Base-by-base conservation (phyloP, 2,888 invertebrate species). In the Apamea sordens region DNA sequence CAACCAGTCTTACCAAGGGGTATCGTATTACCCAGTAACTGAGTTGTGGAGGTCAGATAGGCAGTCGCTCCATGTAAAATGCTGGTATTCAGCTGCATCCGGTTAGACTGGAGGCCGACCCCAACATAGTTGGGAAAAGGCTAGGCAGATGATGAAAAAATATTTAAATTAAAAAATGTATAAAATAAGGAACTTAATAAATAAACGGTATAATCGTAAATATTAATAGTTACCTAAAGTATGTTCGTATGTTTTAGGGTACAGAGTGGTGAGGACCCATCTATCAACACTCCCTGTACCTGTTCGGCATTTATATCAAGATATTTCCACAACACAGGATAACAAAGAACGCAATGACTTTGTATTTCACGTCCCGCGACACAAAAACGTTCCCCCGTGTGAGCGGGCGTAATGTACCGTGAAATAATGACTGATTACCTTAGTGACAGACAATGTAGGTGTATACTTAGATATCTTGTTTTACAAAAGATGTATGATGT, bases 351-450 rank as follows among this genome's bases (percentile, higher is more conserved):
- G 47, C 84, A 76, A 84, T 88, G 88, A 88, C 88, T 80, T 59
- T 79, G 74, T 80, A 56, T 82, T 85, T 85, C 28, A 21, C 13
- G 28, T 79, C 80, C 8, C 64, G 24, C 32, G 50, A 68, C 77
- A 85, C 86, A 86, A 86, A 84, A 85, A 83, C 85, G 50, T 82
- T 81, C 88, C 79, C 84, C 83, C 59, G 82, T 80, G 88, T 87
- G 88, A 88, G 73, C 80, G 86, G 28, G 91, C 78, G 89, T 91
- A 94, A 94, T 94, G 93, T 93, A 87, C 87, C 90, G 93, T 93
- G 90, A 93, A 93, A 94, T 92, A 91, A 93, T 94, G 93, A 94
- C 90, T 90, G 93, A 94, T 94, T 87, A 78, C 84, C 74, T 13
- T 8, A n/a, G 10, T 64, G 81, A 75, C 76, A 80, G 76, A 83